A percentile compares a stretch with the other conserved stretches of the same genome.
phyloP scores from a whole-genome alignment of 1,140 invertebrate genomes.

The Ceratosolen fusciceps region DNA sequence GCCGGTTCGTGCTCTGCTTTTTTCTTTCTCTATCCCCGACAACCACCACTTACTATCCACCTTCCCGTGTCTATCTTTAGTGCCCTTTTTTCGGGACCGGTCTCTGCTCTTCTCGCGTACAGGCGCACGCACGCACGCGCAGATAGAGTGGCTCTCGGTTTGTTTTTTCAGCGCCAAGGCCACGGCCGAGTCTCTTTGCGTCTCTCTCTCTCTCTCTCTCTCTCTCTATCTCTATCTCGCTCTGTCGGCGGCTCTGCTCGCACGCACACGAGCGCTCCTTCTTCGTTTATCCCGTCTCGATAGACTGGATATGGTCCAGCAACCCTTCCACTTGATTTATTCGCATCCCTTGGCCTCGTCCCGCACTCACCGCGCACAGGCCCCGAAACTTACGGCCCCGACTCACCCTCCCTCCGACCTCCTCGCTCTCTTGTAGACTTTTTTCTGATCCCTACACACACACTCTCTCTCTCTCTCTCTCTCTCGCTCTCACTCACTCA shows the following conservation, averaged over 20 bases:
- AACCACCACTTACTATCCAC: constrained; percentile 50
- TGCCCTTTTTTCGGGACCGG: constrained; percentile 50
- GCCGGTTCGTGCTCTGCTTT: constrained; percentile 50
- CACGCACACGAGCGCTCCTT: constrained; percentile 24
- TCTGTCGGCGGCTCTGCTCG: too few relatives aligned
- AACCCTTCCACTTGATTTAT: constrained; percentile 50
- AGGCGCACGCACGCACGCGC: not conserved
- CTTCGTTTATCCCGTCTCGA: constrained; percentile 23
- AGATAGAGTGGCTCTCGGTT: not conserved
- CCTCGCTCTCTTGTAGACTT: not conserved
- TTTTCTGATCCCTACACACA: too few relatives aligned
- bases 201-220: constrained; percentile 13
- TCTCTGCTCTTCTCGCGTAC: not conserved
- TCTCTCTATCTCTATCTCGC: too few relatives aligned
- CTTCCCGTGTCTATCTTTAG: constrained; percentile 52
- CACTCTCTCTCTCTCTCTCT: not conserved
- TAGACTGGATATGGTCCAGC: constrained; percentile 23
- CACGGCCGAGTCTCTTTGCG: constrained; percentile 44
- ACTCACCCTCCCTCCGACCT: not conserved
- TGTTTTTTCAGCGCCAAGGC: constrained; percentile 38
- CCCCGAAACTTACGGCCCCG: not conserved
- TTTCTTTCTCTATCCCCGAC: constrained; percentile 48
- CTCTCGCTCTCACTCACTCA: too few relatives aligned
- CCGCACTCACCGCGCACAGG: not conserved
- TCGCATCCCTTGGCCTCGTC: not conserved